phyloP scores from a whole-genome alignment of 1,140 invertebrate species.

The Schlechtendalia chinensis region DNA sequence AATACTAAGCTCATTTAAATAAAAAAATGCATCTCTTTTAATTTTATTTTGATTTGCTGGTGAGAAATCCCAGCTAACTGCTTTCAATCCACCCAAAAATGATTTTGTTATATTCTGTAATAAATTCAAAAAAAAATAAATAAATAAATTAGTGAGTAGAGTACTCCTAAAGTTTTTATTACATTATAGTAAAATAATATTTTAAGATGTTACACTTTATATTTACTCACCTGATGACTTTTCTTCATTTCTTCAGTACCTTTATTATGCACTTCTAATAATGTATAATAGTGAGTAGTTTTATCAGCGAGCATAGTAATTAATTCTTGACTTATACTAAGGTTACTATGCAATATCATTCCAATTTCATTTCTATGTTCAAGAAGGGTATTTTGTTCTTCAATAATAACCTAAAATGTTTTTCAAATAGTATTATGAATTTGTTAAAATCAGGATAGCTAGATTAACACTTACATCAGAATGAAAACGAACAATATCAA shows the following conservation, averaged over 20 bases:
- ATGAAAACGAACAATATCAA: conserved; percentile 6
- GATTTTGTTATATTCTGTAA: conserved; percentile 45
- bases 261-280: conserved; percentile 39
- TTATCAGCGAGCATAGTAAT: conserved; percentile 39
- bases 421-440: background rate
- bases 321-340: conserved; percentile 31
- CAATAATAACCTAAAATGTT: background rate
- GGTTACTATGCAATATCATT: conserved; percentile 37
- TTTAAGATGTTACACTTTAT: background rate
- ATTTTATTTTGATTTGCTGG: conserved; percentile 44
- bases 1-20: conserved; percentile 40
- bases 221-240: conserved; percentile 27
- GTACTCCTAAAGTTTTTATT: background rate
- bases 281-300: conserved; percentile 35
- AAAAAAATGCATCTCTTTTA: conserved; percentile 31
- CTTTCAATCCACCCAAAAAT: conserved; percentile 48
- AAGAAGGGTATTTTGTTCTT: conserved; percentile 4
- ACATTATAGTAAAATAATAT: background rate
- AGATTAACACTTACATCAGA: conserved; percentile 2
- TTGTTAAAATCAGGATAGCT: background rate
- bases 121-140: background rate
- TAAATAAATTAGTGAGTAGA: background rate
- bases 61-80: conserved; percentile 44
- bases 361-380: conserved; percentile 47
- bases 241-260: conserved; percentile 45